Base-by-base conservation (phyloP, 2,888 invertebrate genomes). In the Sphaerophoria taeniata region DNA sequence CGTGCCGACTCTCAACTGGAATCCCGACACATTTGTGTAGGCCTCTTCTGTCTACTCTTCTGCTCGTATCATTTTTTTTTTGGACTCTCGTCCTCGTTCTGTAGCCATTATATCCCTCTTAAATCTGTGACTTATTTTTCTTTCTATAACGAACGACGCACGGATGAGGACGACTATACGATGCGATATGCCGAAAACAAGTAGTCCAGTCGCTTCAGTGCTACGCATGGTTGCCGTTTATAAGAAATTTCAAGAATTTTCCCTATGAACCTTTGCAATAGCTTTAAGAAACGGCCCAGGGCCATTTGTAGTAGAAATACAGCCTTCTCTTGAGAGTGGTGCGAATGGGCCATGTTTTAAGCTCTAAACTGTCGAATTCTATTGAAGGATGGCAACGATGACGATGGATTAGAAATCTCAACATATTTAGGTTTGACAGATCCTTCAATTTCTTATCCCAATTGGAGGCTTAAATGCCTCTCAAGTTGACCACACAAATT, bases 1-100 rank as follows among this genome's bases (percentile, higher is more conserved):
- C 83, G 83, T 83, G 83, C 78, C 73, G 74, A 78, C 73, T 24
- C 24, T 78, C 69, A 73, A 56, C 60, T 61, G 36, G 33, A 24
- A 47, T 56, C 45, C 78, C 36, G 61, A 47, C 78, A 78, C 33
- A 73, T 63, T 74, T 63, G 51, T 56, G 51, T 74, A 53, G 34
- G 72, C 67, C 67, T 34, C 39, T 24, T 24, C 67, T 49, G 55
- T 11, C n/a, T 53, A 16, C 60, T 24, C 24, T 56, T 39, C 12
- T 9, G 11, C 12, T 9, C 43, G 12, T 43, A 6, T 9, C 43
- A 24, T 1, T 24, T 24, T 24, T 24, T 24, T 24, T 24, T 24
- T 24, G 1, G 1, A 24, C 24, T 24, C 24, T 24, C 24, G 24
- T 24, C 24, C 24, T 24, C 2, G 24, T 24, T 24, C 2, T 24